Conservation (phyloP, 2,888 invertebrate genomes). For the Barypeithes pellucidus region DNA sequence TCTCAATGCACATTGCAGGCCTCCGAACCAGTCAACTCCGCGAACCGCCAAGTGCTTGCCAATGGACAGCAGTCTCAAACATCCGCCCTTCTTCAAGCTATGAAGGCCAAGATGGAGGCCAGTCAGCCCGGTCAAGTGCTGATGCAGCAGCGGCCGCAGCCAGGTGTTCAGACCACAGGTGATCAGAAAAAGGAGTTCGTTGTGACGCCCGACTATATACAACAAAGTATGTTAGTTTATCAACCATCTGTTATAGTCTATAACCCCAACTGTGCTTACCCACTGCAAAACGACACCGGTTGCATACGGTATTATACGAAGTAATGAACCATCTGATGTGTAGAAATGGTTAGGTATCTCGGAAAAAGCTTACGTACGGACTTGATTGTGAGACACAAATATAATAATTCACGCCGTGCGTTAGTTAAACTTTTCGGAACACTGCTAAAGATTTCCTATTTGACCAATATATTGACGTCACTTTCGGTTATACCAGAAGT, state of each 20-base stretch:
- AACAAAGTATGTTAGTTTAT: conserved; percentile 86
- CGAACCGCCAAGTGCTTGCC: conserved; percentile 66
- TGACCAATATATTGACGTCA: no score
- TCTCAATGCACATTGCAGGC: conserved; percentile 53
- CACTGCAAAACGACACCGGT: conserved; percentile 70
- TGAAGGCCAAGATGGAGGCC: conserved; percentile 66
- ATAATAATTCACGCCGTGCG: no score
- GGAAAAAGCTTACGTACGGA: background rate
- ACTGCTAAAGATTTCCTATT: no score
- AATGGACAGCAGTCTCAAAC: conserved; percentile 69
- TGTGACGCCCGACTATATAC: conserved; percentile 93
- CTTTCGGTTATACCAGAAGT: no score
- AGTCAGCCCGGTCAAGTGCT: conserved; percentile 51
- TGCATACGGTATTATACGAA: conserved; percentile 59
- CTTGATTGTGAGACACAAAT: no score
- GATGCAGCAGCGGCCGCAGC: conserved; percentile 74
- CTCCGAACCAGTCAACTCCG: conserved; percentile 52
- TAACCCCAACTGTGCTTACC: conserved; percentile 70
- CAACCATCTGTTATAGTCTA: conserved; percentile 70
- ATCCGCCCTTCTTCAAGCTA: conserved; percentile 66
- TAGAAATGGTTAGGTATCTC: background rate
- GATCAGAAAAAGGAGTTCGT: conserved; percentile 80
- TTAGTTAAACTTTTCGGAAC: no score
- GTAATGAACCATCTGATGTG: conserved; percentile 21
- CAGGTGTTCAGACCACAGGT: conserved; percentile 58